Base-by-base conservation (phyloP, 1,140 invertebrate species). In the Drosophila ercepeae region DNA sequence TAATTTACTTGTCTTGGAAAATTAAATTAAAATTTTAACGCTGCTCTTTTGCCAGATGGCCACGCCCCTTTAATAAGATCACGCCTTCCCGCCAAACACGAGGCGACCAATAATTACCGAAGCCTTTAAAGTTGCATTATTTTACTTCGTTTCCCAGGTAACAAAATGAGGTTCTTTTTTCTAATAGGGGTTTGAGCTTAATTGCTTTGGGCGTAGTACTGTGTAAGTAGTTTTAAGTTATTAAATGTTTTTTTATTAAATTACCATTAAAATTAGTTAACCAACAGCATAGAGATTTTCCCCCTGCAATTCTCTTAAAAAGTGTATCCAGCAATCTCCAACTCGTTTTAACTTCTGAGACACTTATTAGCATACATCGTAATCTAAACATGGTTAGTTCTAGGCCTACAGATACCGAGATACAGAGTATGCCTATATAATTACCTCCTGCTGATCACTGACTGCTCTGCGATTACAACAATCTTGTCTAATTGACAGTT, bases 401-500 rank as follows among this genome's bases (percentile, higher is more conserved):
- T 45, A 50, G 52, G 53, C 52, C 52, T 42, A 58, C 58, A 39
- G 14, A 8, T 42, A 58, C 58, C 14, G 14, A 8, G 9, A 32
- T 11, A 11, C 2, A 0, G 0, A 3, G 29, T 36, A 59, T 23
- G 46, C 18, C 29, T 29, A 48, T 50, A 50, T 71, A 72, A 71
- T 72, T 71, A 61, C 67, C n/a, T 65, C 29, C 52, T 18, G 52
- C 41, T 48, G 53, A 29, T 19, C 11, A 8, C 21, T 18, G 19
- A 27, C 42, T 61, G 27, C 23, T 16, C 23, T 18, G 46, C 23
- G 46, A 39, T 50, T 52, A 52, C 46, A 36, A 52, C 57, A 61
- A 72, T 72, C 57, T 61, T 52, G 42, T 72, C 69, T 72, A 61
- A 72, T 72, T 72, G 55, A 53, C 55, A 72, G 55, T 32, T 39